Evolutionary conservation across 2,888 invertebrate genomes (phyloP).

Genomic region (Xestia sexstrigata): DNA sequence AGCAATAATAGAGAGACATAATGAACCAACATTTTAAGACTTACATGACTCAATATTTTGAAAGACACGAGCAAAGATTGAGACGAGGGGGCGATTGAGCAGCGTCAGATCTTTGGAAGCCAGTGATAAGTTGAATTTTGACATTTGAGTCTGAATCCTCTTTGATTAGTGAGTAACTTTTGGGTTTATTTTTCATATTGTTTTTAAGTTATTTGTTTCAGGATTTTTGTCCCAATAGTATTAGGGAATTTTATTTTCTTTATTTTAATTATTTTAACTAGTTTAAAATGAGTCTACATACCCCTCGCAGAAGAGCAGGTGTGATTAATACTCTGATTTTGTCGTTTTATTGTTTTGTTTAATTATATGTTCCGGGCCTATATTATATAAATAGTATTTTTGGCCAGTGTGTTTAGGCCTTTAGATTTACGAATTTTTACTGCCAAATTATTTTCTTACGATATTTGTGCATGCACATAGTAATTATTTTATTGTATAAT

Average conservation of each 20-base stretch:
- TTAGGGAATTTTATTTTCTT: conserved; percentile 91
- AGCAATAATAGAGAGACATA: conserved; percentile 89
- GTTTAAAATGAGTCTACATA: conserved; percentile 86
- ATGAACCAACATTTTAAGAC: conserved; percentile 81
- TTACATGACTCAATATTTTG: conserved; percentile 79
- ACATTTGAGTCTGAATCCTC: conserved; percentile 88
- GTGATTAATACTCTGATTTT: conserved; percentile 90
- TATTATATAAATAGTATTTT: conserved; percentile 89
- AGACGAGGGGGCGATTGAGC: conserved; percentile 61
- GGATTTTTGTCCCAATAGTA: conserved; percentile 91
- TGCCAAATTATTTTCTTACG: conserved; percentile 91
- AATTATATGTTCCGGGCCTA: conserved; percentile 89
- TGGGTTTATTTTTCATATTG: conserved; percentile 90
- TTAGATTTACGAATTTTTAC: conserved; percentile 90
- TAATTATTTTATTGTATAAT: conserved; percentile 90
- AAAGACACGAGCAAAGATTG: conserved; percentile 76
- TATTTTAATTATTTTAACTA: conserved; percentile 89
- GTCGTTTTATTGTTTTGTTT: conserved; percentile 89
- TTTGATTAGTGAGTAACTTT: conserved; percentile 90
- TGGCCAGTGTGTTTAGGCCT: conserved; percentile 90
- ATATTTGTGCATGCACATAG: conserved; percentile 90
- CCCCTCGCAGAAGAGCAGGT: conserved; percentile 85
- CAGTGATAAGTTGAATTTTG: conserved; percentile 83
- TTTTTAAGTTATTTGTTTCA: conserved; percentile 91
- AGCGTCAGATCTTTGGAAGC: conserved; percentile 71